Conservation (phyloP, 2,888 invertebrate genomes). For the Camptogramma bilineatum region DNA sequence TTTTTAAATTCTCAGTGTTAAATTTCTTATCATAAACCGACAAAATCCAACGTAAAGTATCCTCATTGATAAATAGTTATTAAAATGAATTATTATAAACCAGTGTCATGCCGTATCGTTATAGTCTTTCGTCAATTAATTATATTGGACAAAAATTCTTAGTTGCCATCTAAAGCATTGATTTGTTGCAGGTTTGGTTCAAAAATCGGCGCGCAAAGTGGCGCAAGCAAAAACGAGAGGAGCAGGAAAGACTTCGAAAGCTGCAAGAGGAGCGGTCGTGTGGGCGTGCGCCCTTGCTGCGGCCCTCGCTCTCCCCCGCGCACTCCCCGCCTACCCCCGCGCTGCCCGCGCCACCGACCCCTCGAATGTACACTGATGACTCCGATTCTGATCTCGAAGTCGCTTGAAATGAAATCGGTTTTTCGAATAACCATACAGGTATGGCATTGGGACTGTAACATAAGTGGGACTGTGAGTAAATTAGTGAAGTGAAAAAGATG, state of each 20-base stretch:
- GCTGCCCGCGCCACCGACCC: conserved; percentile 64
- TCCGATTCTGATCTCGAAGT: conserved; percentile 94
- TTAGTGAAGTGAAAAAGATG: conserved; percentile 12
- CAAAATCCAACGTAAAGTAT: too few species aligned
- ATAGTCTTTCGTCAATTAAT: too few species aligned
- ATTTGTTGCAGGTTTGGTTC: conserved; percentile 94
- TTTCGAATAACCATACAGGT: too few species aligned
- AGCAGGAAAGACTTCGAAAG: conserved; percentile 92
- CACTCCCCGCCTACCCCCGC: conserved; percentile 55
- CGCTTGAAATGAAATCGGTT: not conserved
- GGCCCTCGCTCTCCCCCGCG: conserved; percentile 57
- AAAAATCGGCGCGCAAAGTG: conserved; percentile 98
- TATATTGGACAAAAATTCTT: too few species aligned
- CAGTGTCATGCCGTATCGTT: too few species aligned
- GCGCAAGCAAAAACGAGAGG: conserved; percentile 97
- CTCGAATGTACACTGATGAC: conserved; percentile 86
- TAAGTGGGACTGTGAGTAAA: conserved; percentile 1
- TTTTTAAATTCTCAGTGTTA: too few species aligned
- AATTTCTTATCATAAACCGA: too few species aligned
- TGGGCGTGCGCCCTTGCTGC: conserved; percentile 70
- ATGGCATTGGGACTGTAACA: not conserved
- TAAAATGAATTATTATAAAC: too few species aligned
- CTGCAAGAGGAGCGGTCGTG: conserved; percentile 90
- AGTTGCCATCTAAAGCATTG: not conserved
- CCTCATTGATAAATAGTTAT: too few species aligned